Percentiles rank a stretch among this genome's conserved stretches.
These are phyloP conservation scores for Candoia aspera DNA, from an alignment of 2,113 vertebrate species.

Conservation along the genomic window DNA sequence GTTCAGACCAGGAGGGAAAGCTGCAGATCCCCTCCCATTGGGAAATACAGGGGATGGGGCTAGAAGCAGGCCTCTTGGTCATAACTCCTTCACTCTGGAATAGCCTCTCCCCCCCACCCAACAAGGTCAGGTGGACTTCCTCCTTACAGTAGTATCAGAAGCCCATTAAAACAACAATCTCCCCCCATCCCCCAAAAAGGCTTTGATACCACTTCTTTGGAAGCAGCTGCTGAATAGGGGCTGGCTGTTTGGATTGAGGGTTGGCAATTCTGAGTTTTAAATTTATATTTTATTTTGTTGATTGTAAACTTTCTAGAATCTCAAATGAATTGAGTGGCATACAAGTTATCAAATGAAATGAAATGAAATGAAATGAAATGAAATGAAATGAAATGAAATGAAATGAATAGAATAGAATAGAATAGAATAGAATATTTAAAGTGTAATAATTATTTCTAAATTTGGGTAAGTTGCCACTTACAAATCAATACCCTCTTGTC, in stretches of 20 bases:
- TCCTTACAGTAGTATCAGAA: not conserved
- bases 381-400: too few species aligned
- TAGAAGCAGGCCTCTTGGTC: not conserved
- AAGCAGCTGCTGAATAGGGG: not conserved
- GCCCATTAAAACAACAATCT: not conserved
- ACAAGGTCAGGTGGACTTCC: not conserved
- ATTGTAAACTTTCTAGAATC: too few species aligned
- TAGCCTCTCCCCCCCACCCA: not conserved
- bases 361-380: too few species aligned
- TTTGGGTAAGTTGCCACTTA: not conserved
- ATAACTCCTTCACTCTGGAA: not conserved
- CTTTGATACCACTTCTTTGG: not conserved
- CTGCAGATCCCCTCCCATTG: not conserved
- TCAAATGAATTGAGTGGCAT: too few species aligned
- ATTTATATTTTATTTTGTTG: too few species aligned
- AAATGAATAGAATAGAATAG: too few species aligned
- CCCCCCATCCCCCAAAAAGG: fast-evolving
- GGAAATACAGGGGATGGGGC: not conserved
- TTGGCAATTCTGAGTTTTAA: too few species aligned
- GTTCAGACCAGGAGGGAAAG: too few species aligned
- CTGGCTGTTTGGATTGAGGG: too few species aligned
- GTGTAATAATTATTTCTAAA: not conserved
- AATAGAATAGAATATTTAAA: not conserved
- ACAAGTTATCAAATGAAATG: too few species aligned
- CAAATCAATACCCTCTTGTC: not conserved